Base-by-base conservation (phyloP, 2,113 vertebrate genomes). In the Carassius gibelio region DNA sequence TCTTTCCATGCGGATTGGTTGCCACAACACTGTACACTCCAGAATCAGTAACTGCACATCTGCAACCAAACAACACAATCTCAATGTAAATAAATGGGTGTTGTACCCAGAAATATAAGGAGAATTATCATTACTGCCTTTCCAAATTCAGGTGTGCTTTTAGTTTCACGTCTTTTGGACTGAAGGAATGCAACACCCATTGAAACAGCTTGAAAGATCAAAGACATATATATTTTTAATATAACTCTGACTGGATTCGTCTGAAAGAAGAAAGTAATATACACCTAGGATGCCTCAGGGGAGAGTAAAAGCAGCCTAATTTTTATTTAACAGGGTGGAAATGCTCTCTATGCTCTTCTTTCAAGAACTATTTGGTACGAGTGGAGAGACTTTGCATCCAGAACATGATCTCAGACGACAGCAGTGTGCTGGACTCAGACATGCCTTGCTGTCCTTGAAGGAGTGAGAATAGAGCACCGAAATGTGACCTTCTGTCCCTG, bases 11-110 rank as follows among this genome's bases (percentile, higher is more conserved):
- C 1, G 89, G 84, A 17, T 97, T 99, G 55, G 95, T 97, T 8
- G 97, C 97, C 89, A 98, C 96, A 0, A 96, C 98, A 0, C 96
- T 96, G 91, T 99, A 99, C 5, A 97, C 97, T 0, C 96, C 98
- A 0, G 96, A 97, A 84, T 99, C 98, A 13, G 96, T 96, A 64
- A 96, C 95, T 75, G 91, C 87, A 42, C 96, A 96, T 95, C 98
- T 99, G 72, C 78, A 88, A 85, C 30, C 7, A 82, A 50, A 82
- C 9, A 38, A 76, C 11, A 4, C 13, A 21, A 57, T 57, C 74
- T 61, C 8, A 61, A 81, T 76, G 55, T 19, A 17, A 68, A 13
- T 17, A 8, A 69, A 0, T 36, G 19, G 17, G 30, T 19, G 15
- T n/a, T 50, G 15, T 3, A 50, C 13, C 3, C 1, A 19, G 11